Conservation (phyloP, 2,888 invertebrate genomes). For the Mythimna vitellina region DNA sequence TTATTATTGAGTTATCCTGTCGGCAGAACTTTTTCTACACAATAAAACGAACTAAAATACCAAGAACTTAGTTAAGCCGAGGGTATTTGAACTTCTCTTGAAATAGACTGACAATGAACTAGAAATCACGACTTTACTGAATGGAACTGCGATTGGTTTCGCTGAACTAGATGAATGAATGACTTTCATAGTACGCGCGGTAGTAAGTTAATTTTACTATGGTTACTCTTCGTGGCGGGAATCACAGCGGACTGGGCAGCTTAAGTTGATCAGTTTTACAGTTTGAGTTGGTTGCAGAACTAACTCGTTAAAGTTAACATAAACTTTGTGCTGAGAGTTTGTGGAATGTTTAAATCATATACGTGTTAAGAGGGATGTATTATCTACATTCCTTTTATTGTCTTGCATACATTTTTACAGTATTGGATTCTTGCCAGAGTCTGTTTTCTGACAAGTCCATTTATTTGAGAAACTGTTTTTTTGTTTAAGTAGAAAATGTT, state of each 20-base stretch:
- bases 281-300: neutral
- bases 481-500: too few relatives aligned
- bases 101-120: slow-evolving; percentile 35
- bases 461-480: too few relatives aligned
- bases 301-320: neutral
- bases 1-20: neutral
- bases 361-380: neutral
- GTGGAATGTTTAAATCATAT: neutral
- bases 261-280: slow-evolving; percentile 1
- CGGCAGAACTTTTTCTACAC: neutral
- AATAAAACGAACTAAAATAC: neutral
- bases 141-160: slow-evolving; percentile 40
- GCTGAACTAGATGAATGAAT: slow-evolving; percentile 30
- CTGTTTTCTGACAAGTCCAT: neutral
- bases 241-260: neutral
- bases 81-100: slow-evolving; percentile 19
- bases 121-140: slow-evolving; percentile 29
- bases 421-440: neutral
- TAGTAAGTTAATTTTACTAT: slow-evolving; percentile 32
- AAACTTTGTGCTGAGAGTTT: neutral
- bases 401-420: neutral
- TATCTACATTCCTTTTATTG: neutral
- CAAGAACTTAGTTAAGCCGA: neutral
- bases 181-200: slow-evolving; percentile 29
- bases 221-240: neutral